Base-by-base conservation (phyloP, 2,113 vertebrate genomes). In the Pelodiscus sinensis region DNA sequence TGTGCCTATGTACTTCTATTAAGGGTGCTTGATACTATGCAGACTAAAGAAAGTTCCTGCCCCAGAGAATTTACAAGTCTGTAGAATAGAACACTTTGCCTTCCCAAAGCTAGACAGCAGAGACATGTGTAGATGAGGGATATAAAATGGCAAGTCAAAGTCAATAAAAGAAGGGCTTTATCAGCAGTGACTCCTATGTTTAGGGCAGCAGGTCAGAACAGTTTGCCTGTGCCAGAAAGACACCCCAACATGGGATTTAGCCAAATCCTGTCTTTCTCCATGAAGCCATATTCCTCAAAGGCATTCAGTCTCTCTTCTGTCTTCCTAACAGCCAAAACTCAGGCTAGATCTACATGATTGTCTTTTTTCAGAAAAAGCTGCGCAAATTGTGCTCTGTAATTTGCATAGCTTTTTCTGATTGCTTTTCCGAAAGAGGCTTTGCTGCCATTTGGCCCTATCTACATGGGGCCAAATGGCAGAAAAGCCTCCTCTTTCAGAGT, bases 271-370 rank as follows among this genome's bases (percentile, higher is more conserved):
- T 22, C 44, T 44, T 9, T 8, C 73, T 3, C 5, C 44, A 1
- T 1, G 7, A 1, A 29, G 15, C 44, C 60, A 29, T 51, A 2
- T 25, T 52, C 78, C 51, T 25, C 51, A 75, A 29, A 58, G 80
- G 7, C 0, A 7, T 5, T 73, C 60, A 27, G 19, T 68, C 55
- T 9, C 27, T 0, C 0, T 35, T 4, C 22, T 84, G 68, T 58
- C 79, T 50, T 71, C 52, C 25, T 71, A n/a, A 86, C n/a, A 84
- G 57, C 19, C 7, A 50, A 14, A 15, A n/a, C n/a, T 68, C 18
- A 35, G 44, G 44, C 44, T 44, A 44, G 44, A 6, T 44, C 44
- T 44, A 44, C 44, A 44, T 44, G 5, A 44, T 44, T 6, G 44
- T 6, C 44, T 44, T 44, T 44, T 44, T 44, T 6, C 6, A 6